These are phyloP conservation scores for Spheniscus mendiculus DNA, from an alignment of 2,113 vertebrate genomes.

Conservation along the genomic window DNA sequence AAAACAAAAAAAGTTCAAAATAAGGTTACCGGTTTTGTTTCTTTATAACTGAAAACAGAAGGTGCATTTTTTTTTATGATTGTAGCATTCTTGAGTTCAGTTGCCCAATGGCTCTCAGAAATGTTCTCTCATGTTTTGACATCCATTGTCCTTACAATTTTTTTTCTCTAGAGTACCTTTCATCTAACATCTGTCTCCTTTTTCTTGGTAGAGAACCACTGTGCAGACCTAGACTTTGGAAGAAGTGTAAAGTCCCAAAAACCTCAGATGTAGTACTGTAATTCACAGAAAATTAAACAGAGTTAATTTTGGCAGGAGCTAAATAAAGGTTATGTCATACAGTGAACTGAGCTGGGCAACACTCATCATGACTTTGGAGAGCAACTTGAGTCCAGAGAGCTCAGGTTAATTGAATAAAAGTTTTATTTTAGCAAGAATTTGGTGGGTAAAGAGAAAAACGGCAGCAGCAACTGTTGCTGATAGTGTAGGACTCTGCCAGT, in stretches of 20 bases:
- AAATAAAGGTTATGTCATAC: neutral
- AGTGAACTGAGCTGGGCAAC: neutral
- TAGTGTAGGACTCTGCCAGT: neutral
- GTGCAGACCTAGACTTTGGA: neutral
- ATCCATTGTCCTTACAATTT: neutral
- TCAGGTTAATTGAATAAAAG: neutral
- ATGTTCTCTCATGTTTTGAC: neutral
- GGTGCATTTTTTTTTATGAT: neutral
- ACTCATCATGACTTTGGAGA: neutral
- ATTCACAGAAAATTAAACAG: conserved; percentile 8
- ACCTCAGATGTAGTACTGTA: neutral
- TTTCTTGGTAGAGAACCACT: neutral
- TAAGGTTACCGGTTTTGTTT: neutral
- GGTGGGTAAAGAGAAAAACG: neutral
- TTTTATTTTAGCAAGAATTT: neutral
- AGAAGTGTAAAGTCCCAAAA: neutral
- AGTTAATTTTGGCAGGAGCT: conserved; percentile 23
- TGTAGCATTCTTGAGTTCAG: neutral
- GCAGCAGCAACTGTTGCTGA: neutral
- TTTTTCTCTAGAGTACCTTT: neutral
- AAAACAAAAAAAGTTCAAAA: conserved; percentile 38
- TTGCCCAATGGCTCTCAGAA: neutral
- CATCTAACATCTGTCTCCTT: neutral
- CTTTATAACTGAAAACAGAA: conserved; percentile 42
- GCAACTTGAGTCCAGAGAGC: neutral